phyloP scores from a whole-genome alignment of 2,797 vertebrate species.

The Lepilemur ruficaudatus region DNA sequence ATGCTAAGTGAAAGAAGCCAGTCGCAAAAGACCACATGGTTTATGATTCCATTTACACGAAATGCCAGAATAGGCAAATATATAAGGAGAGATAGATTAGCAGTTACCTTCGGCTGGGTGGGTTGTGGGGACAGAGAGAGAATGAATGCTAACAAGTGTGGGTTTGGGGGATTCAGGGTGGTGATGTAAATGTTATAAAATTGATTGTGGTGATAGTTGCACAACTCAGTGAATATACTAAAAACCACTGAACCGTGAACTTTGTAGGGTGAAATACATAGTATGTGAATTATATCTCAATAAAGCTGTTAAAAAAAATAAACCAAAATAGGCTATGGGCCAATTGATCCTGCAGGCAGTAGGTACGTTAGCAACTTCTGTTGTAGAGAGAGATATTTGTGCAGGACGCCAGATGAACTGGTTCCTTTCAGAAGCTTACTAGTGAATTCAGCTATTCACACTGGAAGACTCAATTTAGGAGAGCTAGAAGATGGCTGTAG shows the following conservation, averaged over 20 bases:
- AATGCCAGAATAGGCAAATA: neutral
- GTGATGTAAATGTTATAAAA: neutral
- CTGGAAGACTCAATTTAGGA: neutral
- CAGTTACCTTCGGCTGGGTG: neutral
- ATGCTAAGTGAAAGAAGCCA: neutral
- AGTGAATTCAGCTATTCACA: neutral
- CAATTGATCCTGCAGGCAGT: neutral
- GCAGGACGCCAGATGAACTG: neutral
- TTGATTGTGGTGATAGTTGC: neutral
- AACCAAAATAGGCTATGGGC: neutral
- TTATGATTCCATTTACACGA: neutral
- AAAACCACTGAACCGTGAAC: neutral
- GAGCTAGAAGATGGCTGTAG: neutral
- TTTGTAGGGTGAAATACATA: neutral
- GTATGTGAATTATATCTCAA: neutral
- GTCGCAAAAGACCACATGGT: neutral
- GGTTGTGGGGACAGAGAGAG: too few species aligned
- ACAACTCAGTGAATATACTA: neutral
- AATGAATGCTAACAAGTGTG: neutral
- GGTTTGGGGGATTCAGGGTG: neutral
- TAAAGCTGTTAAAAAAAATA: conserved; percentile 24
- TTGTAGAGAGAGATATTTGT: neutral
- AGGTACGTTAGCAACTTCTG: neutral
- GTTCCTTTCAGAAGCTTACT: neutral
- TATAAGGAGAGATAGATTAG: neutral